A percentile compares a stretch with the other conserved stretches of the same genome.
Conservation (phyloP, 1,140 invertebrate genomes). For the Mycetomoellerius zeteki region DNA sequence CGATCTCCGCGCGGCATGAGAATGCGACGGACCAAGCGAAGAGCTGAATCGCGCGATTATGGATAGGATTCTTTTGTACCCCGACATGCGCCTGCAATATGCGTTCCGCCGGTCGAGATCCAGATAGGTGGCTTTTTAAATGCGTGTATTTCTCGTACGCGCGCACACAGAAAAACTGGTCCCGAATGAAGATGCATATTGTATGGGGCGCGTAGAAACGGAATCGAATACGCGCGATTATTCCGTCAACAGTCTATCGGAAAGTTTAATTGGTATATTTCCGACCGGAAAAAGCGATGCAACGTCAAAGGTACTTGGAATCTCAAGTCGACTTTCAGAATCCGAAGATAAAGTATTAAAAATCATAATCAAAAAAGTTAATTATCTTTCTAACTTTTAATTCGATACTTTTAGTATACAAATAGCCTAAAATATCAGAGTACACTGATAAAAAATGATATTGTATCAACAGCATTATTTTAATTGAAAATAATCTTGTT, state of each 20-base stretch:
- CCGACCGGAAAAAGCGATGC: neutral
- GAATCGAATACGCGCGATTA: slow-evolving; percentile 35
- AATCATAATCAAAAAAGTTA: too few relatives aligned
- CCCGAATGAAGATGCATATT: slow-evolving; percentile 63
- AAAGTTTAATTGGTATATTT: slow-evolving; percentile 24
- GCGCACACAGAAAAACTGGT: slow-evolving; percentile 61
- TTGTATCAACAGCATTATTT: too few relatives aligned
- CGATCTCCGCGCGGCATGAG: slow-evolving; percentile 47
- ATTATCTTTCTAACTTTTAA: too few relatives aligned
- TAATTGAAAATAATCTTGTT: too few relatives aligned
- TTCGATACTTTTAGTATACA: too few relatives aligned
- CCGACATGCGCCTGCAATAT: slow-evolving; percentile 41
- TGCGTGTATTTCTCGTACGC: slow-evolving; percentile 17
- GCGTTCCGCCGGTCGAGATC: slow-evolving; percentile 10
- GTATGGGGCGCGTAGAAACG: slow-evolving; percentile 33
- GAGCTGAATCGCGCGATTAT: slow-evolving; percentile 38
- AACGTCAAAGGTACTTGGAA: slow-evolving; percentile 4
- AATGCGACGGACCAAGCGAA: slow-evolving; percentile 12
- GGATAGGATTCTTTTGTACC: slow-evolving; percentile 59
- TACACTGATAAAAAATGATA: too few relatives aligned
- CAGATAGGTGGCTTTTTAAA: slow-evolving; percentile 59
- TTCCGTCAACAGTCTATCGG: slow-evolving; percentile 15
- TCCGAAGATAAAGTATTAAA: too few relatives aligned
- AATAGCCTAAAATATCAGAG: too few relatives aligned
- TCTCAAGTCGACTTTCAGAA: too few relatives aligned